A percentile compares a stretch with the other conserved stretches of the same genome.
Evolutionary conservation across 2,797 vertebrate genomes (phyloP).

Genomic region (Enteromius thamalakanensis): DNA sequence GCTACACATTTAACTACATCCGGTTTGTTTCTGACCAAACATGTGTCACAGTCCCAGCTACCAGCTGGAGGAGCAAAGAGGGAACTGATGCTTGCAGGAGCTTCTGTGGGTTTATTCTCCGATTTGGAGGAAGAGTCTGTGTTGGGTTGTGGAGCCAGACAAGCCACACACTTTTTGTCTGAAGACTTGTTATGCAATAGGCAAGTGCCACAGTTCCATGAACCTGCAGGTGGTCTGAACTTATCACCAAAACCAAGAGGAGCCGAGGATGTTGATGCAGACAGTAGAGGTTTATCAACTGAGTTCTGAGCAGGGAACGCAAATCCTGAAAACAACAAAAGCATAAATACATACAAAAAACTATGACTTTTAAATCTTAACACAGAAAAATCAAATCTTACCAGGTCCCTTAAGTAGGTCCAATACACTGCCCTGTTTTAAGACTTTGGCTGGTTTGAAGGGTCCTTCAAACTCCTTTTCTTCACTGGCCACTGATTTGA

Average conservation of each 20-base stretch:
- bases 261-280: slow-evolving; percentile 60
- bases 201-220: slow-evolving; percentile 83
- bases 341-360: neutral
- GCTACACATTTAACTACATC: slow-evolving; percentile 93
- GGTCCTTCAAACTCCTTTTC: slow-evolving; percentile 83
- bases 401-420: slow-evolving; percentile 91
- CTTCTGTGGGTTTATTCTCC: slow-evolving; percentile 71
- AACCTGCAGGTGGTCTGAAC: slow-evolving; percentile 77
- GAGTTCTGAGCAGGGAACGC: slow-evolving; percentile 66
- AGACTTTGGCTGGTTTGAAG: slow-evolving; percentile 86
- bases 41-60: slow-evolving; percentile 96
- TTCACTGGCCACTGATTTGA: slow-evolving; percentile 72
- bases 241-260: slow-evolving; percentile 75
- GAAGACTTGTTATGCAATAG: slow-evolving; percentile 81
- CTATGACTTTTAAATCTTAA: neutral
- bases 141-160: slow-evolving; percentile 75
- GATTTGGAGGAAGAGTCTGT: slow-evolving; percentile 63
- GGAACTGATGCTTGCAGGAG: slow-evolving; percentile 53
- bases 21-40: slow-evolving; percentile 91
- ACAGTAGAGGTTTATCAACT: slow-evolving; percentile 21
- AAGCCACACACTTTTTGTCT: slow-evolving; percentile 84
- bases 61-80: slow-evolving; percentile 81
- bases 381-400: slow-evolving; percentile 66
- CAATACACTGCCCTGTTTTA: slow-evolving; percentile 95
- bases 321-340: slow-evolving; percentile 67